phyloP scores from a whole-genome alignment of 2,797 vertebrate genomes.

The Lindbergichthys nudifrons region DNA sequence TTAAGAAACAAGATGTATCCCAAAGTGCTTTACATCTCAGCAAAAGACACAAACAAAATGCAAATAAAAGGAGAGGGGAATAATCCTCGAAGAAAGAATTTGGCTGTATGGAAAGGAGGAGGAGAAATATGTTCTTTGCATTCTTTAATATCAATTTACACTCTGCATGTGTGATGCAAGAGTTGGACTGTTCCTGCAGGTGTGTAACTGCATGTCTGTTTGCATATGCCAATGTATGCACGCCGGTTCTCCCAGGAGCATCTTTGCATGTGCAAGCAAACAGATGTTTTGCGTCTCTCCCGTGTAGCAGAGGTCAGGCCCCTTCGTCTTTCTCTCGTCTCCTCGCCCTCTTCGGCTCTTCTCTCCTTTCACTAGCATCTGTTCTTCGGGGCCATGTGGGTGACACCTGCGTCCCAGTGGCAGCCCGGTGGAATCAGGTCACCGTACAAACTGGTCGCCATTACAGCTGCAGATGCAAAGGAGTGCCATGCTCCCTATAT shows the following conservation, averaged over 20 bases:
- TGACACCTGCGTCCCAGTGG: constrained; percentile 74
- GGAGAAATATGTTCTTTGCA: constrained; percentile 18
- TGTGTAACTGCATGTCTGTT: constrained; percentile 39
- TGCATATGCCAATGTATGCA: constrained; percentile 25
- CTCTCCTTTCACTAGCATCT: constrained; percentile 74
- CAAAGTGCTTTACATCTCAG: constrained; percentile 51
- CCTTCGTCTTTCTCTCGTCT: constrained; percentile 48
- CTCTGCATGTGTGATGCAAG: constrained; percentile 44
- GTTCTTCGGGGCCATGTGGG: constrained; percentile 59
- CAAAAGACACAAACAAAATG: constrained; percentile 59
- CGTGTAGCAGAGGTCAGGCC: constrained; percentile 59
- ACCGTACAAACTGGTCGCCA: constrained; percentile 71
- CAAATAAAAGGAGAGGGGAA: constrained; percentile 58
- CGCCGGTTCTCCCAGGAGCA: constrained; percentile 61
- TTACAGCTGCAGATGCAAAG: constrained; percentile 61
- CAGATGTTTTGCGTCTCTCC: constrained; percentile 75
- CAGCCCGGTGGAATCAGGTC: constrained; percentile 74
- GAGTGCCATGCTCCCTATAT: constrained; percentile 47
- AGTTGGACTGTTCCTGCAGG: constrained; percentile 38
- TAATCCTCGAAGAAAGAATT: constrained; percentile 34
- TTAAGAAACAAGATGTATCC: constrained; percentile 65
- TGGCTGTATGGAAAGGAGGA: constrained; percentile 13
- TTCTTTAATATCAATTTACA: constrained; percentile 44
- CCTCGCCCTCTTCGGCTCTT: constrained; percentile 38
- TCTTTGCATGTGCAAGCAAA: constrained; percentile 61